A percentile compares a stretch with the other conserved stretches of the same genome.
These are phyloP conservation scores for Sminthurinus signatus DNA, from an alignment of 1,140 invertebrate species.

Conservation along the genomic window DNA sequence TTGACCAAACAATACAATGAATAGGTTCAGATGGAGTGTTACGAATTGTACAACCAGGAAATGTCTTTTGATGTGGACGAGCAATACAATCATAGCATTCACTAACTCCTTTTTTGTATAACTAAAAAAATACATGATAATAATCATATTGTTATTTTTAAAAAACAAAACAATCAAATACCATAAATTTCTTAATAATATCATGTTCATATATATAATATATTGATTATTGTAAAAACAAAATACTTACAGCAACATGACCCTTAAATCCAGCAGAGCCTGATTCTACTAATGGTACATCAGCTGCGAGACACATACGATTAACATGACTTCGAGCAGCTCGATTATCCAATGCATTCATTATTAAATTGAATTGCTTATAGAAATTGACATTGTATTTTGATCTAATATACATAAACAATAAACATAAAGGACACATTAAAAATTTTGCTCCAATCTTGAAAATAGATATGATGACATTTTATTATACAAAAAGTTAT, in stretches of 20 bases:
- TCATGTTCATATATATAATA: too few species aligned
- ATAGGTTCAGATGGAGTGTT: slow-evolving; percentile 99
- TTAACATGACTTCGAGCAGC: slow-evolving; percentile 97
- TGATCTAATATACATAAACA: slow-evolving; percentile 57
- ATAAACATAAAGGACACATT: too few species aligned
- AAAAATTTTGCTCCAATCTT: too few species aligned
- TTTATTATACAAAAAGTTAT: too few species aligned
- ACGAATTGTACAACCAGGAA: slow-evolving; percentile 95
- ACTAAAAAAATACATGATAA: slow-evolving; percentile 50
- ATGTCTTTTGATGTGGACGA: slow-evolving; percentile 84
- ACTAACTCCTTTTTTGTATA: slow-evolving; percentile 79
- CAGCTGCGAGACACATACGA: slow-evolving; percentile 92
- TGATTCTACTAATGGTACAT: slow-evolving; percentile 90
- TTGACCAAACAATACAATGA: slow-evolving; percentile 99
- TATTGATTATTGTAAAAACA: too few species aligned
- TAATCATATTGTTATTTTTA: background rate
- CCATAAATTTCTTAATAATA: slow-evolving; percentile 3
- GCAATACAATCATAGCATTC: slow-evolving; percentile 97
- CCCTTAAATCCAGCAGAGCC: slow-evolving; percentile 95
- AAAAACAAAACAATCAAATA: slow-evolving; percentile 9
- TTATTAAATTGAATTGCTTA: slow-evolving; percentile 82
- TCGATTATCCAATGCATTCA: slow-evolving; percentile 97
- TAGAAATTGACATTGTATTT: slow-evolving; percentile 90
- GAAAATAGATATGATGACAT: too few species aligned
- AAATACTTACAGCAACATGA: slow-evolving; percentile 58